Evolutionary conservation across 1,140 invertebrate genomes (phyloP).

Genomic region (Magallana ariakensis): DNA sequence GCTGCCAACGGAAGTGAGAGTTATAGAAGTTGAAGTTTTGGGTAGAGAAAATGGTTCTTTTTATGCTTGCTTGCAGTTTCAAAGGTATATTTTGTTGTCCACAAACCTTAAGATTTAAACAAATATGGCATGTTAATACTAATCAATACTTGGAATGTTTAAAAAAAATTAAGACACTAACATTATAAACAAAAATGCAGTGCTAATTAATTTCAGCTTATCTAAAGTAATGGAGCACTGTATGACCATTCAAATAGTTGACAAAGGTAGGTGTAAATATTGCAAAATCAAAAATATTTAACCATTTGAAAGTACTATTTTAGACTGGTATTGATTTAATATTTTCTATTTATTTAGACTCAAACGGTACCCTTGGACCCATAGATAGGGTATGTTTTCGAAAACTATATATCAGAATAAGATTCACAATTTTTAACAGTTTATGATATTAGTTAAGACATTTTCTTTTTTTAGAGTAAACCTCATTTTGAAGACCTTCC

Average conservation of each 20-base stretch:
- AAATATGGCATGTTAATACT: too few relatives aligned
- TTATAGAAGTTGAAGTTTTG: not conserved
- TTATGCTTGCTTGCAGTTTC: not conserved
- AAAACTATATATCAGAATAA: too few relatives aligned
- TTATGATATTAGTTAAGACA: too few relatives aligned
- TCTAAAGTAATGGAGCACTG: not conserved
- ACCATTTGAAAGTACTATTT: too few relatives aligned
- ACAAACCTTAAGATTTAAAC: too few relatives aligned
- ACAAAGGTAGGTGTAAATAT: not conserved
- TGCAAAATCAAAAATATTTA: too few relatives aligned
- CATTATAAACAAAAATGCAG: too few relatives aligned
- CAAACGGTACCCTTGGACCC: not conserved
- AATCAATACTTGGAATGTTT: too few relatives aligned
- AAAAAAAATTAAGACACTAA: too few relatives aligned
- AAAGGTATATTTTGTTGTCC: not conserved
- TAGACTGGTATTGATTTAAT: too few relatives aligned
- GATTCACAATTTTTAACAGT: too few relatives aligned
- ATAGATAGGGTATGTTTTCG: not conserved
- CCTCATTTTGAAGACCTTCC: not conserved
- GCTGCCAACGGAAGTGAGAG: not conserved
- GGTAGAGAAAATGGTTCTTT: not conserved
- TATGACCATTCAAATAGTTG: not conserved
- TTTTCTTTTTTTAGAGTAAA: not conserved
- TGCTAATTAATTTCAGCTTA: not conserved
- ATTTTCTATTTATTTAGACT: not conserved